These are phyloP conservation scores for Eleginops maclovinus DNA, from an alignment of 2,113 vertebrate species.

Conservation along the genomic window DNA sequence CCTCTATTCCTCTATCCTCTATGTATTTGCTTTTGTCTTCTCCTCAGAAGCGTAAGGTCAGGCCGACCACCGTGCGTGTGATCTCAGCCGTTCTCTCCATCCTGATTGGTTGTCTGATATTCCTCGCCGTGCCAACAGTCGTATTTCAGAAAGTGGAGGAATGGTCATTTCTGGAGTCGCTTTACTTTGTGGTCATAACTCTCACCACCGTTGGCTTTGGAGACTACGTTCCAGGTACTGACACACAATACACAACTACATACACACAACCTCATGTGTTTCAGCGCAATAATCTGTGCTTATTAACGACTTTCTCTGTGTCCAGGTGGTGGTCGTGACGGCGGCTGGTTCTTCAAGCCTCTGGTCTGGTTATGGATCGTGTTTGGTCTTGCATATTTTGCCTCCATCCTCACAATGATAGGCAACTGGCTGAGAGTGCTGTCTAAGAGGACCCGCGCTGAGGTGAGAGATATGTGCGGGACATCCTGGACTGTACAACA, in stretches of 20 bases:
- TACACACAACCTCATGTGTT: neutral
- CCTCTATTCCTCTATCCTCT: neutral
- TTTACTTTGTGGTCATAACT: constrained; percentile 93
- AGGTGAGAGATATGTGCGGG: constrained; percentile 79
- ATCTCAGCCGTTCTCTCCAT: constrained; percentile 91
- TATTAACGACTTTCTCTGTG: constrained; percentile 18
- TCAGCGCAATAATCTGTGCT: no score
- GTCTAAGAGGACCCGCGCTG: constrained; percentile 89
- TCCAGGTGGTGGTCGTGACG: constrained; percentile 69
- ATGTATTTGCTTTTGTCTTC: constrained; percentile 11
- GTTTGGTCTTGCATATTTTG: constrained; percentile 93
- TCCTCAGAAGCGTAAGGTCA: constrained; percentile 87
- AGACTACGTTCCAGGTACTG: constrained; percentile 90
- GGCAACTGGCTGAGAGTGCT: constrained; percentile 91
- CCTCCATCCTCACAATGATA: constrained; percentile 93
- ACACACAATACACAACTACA: neutral
- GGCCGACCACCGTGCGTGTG: constrained; percentile 86
- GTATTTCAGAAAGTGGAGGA: constrained; percentile 88
- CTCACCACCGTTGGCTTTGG: constrained; percentile 94
- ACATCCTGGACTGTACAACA: neutral
- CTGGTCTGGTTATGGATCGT: constrained; percentile 94
- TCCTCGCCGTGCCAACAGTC: constrained; percentile 88
- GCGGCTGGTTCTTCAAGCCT: constrained; percentile 85
- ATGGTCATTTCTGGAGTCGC: constrained; percentile 88
- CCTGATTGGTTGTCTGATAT: constrained; percentile 90